A percentile compares a stretch with the other conserved stretches of the same genome.
These are phyloP conservation scores for Fulica atra DNA, from an alignment of 2,113 vertebrate species.

Conservation along the genomic window DNA sequence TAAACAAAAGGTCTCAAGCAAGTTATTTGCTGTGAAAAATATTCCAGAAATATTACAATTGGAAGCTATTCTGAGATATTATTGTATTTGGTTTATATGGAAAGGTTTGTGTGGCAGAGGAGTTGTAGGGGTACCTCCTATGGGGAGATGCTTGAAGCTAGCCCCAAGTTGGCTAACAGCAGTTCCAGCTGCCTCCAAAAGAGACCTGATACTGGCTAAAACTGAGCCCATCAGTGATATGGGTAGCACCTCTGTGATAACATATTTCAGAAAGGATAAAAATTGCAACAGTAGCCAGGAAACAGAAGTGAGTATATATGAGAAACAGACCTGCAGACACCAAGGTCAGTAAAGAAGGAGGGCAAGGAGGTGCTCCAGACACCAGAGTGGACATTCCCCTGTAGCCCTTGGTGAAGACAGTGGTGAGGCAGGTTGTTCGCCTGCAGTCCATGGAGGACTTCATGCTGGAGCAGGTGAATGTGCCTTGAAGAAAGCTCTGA, in stretches of 20 bases:
- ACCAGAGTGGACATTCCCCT: neutral
- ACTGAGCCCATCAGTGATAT: too few species aligned
- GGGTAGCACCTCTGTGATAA: neutral
- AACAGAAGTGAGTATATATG: neutral
- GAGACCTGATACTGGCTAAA: neutral
- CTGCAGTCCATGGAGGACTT: neutral
- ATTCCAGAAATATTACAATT: neutral
- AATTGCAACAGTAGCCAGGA: neutral
- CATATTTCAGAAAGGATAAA: neutral
- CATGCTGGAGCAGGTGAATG: rapidly evolving
- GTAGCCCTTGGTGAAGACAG: neutral
- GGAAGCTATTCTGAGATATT: neutral
- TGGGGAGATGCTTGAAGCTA: neutral
- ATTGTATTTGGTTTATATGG: neutral
- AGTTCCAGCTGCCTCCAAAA: neutral
- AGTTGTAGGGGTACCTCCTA: neutral
- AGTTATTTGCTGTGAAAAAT: neutral
- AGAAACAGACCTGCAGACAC: neutral
- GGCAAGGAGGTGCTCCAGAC: neutral
- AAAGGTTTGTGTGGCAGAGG: neutral
- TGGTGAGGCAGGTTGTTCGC: neutral
- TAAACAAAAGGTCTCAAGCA: neutral
- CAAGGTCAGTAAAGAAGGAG: neutral
- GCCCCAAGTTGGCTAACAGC: neutral
- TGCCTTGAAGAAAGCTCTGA: neutral